phyloP scores from a whole-genome alignment of 2,113 vertebrate genomes.

The Picathartes gymnocephalus region DNA sequence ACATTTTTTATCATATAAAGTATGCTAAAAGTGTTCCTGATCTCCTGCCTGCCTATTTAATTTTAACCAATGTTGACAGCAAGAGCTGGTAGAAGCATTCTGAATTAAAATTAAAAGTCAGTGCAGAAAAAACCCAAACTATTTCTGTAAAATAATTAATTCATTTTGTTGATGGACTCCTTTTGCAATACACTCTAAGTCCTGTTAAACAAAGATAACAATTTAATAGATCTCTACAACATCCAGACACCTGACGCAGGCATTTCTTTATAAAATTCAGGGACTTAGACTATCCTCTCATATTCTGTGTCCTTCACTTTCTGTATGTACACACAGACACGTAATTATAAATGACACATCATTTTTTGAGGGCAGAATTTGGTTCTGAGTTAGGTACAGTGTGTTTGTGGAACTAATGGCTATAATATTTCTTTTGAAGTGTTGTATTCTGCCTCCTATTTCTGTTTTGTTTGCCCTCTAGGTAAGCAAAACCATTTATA shows the following conservation, averaged over 20 bases:
- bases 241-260: neutral
- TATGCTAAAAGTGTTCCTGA: neutral
- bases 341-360: neutral
- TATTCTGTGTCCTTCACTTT: neutral
- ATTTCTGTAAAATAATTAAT: neutral
- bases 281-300: neutral
- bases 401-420: conserved; percentile 12
- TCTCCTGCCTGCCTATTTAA: neutral
- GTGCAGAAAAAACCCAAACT: neutral
- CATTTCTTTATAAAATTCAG: neutral
- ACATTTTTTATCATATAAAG: neutral
- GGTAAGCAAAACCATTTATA: neutral
- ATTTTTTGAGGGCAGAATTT: conserved; percentile 8
- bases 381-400: neutral
- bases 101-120: neutral
- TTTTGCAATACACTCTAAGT: neutral
- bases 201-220: neutral
- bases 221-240: neutral
- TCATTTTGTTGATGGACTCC: neutral
- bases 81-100: neutral
- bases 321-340: neutral
- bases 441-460: neutral
- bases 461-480: neutral
- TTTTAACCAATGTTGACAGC: conserved; percentile 1
- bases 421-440: neutral